phyloP scores from a whole-genome alignment of 2,797 vertebrate genomes.

The Peromyscus aztecus region DNA sequence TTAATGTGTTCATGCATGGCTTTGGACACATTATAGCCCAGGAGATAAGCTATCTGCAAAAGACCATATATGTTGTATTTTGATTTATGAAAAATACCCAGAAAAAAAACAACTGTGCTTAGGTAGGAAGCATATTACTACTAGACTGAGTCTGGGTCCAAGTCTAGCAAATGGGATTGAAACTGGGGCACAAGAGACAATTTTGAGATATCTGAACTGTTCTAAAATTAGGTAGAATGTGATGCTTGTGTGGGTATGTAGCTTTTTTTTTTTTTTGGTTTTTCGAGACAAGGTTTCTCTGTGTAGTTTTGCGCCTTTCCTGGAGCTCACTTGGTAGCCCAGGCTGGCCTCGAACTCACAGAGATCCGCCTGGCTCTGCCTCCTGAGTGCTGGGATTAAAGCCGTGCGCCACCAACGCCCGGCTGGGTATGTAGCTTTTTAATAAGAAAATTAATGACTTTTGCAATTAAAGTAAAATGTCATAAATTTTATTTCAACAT shows the following conservation, averaged over 20 bases:
- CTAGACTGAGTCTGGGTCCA: background rate
- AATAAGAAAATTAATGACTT: constrained; percentile 5
- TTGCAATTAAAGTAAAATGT: background rate
- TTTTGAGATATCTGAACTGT: constrained; percentile 32
- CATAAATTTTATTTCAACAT: constrained; percentile 19
- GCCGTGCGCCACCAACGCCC: too few relatives aligned
- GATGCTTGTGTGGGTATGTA: background rate
- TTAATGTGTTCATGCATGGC: background rate
- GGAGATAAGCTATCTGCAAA: constrained; percentile 12
- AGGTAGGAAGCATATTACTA: background rate
- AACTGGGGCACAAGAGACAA: background rate
- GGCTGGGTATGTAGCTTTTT: background rate
- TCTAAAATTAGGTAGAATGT: constrained; percentile 14
- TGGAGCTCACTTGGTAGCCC: too few relatives aligned
- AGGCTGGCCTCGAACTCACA: too few relatives aligned
- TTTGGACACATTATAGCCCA: background rate
- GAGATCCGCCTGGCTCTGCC: too few relatives aligned
- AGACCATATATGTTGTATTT: background rate
- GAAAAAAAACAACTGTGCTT: background rate
- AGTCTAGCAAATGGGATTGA: background rate
- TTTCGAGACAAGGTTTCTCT: too few relatives aligned
- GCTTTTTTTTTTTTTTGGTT: too few relatives aligned
- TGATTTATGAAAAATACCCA: constrained; percentile 23
- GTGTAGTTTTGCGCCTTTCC: too few relatives aligned
- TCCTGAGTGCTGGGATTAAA: too few relatives aligned